Evolutionary conservation across 2,888 invertebrate species (phyloP).

Genomic region (Protophormia terraenovae): DNA sequence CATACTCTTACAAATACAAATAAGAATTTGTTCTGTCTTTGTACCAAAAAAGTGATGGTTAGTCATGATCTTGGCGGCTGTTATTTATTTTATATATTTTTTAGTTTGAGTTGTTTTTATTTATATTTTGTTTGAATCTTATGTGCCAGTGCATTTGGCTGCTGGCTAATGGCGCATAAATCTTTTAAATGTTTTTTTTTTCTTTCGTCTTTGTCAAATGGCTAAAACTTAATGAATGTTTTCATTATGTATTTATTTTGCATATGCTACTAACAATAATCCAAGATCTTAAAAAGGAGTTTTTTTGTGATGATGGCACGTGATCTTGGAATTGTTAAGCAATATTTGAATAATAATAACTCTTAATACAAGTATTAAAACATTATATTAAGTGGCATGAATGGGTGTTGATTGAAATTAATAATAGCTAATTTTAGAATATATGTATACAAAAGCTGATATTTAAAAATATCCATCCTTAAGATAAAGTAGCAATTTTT

Average conservation of each 20-base stretch:
- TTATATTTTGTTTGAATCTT: slow-evolving; percentile 34
- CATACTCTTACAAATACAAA: slow-evolving; percentile 4
- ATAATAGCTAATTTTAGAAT: slow-evolving; percentile 21
- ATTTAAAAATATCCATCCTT: no score
- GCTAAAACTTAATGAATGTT: slow-evolving; percentile 60
- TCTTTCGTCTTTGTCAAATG: slow-evolving; percentile 76
- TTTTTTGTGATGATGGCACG: slow-evolving; percentile 27
- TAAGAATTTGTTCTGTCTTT: slow-evolving; percentile 25
- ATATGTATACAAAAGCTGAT: background rate
- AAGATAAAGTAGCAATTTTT: no score
- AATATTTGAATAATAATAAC: background rate
- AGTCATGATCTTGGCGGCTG: slow-evolving; percentile 66
- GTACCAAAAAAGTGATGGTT: slow-evolving; percentile 34
- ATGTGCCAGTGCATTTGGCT: slow-evolving; percentile 34
- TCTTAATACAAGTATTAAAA: background rate
- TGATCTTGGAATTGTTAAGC: background rate
- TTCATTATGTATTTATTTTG: slow-evolving; percentile 13
- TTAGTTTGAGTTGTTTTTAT: slow-evolving; percentile 8
- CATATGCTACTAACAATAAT: background rate
- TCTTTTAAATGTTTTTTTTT: slow-evolving; percentile 74
- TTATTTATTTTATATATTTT: slow-evolving; percentile 37
- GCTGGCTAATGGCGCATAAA: slow-evolving; percentile 78
- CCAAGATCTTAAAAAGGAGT: background rate
- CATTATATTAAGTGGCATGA: slow-evolving; percentile 48
- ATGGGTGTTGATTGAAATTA: slow-evolving; percentile 52